Evolutionary conservation across 2,888 invertebrate genomes (phyloP).

Genomic region (Aphidius colemani): DNA sequence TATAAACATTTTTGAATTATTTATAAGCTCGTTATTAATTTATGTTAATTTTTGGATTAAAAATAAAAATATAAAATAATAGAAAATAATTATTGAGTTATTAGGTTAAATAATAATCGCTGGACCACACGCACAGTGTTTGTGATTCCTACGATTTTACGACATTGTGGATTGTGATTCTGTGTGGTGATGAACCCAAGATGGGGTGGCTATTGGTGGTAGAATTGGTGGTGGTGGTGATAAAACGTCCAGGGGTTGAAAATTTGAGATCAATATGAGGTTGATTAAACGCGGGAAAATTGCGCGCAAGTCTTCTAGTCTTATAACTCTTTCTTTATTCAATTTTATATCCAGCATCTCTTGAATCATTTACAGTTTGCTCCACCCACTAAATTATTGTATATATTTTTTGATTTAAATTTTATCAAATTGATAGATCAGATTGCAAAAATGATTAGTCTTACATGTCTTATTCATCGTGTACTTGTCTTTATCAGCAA

Average conservation of each 20-base stretch:
- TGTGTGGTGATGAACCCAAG: constrained; percentile 40
- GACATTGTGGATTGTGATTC: constrained; percentile 51
- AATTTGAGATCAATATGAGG: constrained; percentile 61
- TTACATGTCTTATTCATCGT: too few relatives aligned
- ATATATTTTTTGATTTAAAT: not conserved
- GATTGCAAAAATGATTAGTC: too few relatives aligned
- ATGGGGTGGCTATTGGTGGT: constrained; percentile 22
- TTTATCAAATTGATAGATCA: not conserved
- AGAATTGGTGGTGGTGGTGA: constrained; percentile 29
- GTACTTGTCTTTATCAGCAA: not conserved
- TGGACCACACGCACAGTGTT: constrained; percentile 41
- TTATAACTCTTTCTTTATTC: constrained; percentile 17
- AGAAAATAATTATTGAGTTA: too few relatives aligned
- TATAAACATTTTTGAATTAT: too few relatives aligned
- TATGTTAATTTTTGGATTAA: too few relatives aligned
- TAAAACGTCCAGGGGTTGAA: constrained; percentile 43
- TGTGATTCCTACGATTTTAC: constrained; percentile 32
- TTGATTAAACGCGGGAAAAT: constrained; percentile 59
- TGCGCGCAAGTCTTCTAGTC: constrained; percentile 56
- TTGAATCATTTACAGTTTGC: not conserved
- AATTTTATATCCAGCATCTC: not conserved
- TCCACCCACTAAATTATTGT: constrained; percentile 7
- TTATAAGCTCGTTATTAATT: too few relatives aligned
- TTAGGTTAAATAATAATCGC: constrained; percentile 24
- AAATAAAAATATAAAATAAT: too few relatives aligned